Percentiles rank a stretch among this genome's conserved stretches.
These are phyloP conservation scores for Tragelaphus buxtoni DNA, from an alignment of 2,113 vertebrate genomes.

Conservation along the genomic window DNA sequence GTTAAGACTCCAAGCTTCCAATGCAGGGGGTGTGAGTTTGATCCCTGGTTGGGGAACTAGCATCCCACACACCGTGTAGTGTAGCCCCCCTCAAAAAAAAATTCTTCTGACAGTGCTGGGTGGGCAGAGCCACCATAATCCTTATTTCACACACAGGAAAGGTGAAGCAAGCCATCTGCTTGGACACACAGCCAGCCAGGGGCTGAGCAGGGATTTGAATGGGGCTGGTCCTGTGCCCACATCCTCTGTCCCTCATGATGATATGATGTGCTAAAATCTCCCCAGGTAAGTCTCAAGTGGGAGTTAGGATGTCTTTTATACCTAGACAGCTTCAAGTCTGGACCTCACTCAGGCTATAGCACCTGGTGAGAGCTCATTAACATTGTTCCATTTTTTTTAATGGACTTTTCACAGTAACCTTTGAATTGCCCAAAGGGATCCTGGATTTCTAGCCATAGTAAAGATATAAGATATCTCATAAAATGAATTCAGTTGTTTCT, in stretches of 20 bases:
- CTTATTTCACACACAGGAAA: background rate
- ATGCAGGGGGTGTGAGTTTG: background rate
- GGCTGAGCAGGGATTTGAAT: fast-evolving
- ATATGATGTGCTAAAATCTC: background rate
- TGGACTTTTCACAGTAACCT: background rate
- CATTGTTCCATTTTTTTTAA: background rate
- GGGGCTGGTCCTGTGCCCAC: too few species aligned
- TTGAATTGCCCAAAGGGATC: background rate
- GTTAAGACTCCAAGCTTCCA: background rate
- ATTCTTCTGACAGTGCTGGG: background rate
- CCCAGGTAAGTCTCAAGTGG: background rate
- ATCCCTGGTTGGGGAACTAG: background rate
- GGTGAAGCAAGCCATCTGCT: background rate
- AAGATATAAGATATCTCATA: background rate
- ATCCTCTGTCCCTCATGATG: background rate
- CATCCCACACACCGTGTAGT: background rate
- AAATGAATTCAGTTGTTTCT: background rate
- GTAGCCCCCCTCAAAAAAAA: background rate
- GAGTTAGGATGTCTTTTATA: background rate
- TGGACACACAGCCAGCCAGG: fast-evolving
- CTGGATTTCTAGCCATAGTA: background rate
- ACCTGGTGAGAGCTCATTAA: background rate
- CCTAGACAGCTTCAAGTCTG: background rate
- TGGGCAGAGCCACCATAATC: too few species aligned
- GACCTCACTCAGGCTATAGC: fast-evolving